Conservation (phyloP, 2,888 invertebrate genomes). For the Exocentrus adspersus region DNA sequence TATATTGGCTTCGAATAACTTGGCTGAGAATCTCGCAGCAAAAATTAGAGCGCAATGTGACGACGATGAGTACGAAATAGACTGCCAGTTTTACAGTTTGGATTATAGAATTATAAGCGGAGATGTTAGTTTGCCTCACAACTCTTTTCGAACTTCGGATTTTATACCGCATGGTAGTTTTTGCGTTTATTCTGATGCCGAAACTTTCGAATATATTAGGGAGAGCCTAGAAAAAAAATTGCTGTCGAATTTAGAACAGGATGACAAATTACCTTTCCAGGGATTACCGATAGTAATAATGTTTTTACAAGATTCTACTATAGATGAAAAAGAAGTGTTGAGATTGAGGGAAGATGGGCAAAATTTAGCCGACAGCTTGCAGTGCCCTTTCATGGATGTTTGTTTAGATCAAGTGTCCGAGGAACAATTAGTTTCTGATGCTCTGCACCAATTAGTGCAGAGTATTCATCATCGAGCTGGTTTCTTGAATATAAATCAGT, state of each 20-base stretch:
- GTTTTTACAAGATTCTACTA: conserved; percentile 85
- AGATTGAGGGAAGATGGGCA: conserved; percentile 89
- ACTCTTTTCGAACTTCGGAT: conserved; percentile 84
- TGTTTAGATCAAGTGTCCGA: conserved; percentile 74
- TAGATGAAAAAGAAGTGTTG: conserved; percentile 87
- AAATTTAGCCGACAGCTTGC: conserved; percentile 87
- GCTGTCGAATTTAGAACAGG: conserved; percentile 87
- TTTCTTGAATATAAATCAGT: conserved; percentile 76
- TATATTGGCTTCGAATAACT: conserved; percentile 85
- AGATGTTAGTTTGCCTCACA: conserved; percentile 81
- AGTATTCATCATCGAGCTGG: conserved; percentile 83
- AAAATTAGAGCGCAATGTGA: conserved; percentile 88
- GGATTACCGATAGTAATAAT: conserved; percentile 89
- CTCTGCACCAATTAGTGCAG: conserved; percentile 78
- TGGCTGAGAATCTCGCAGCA: conserved; percentile 87
- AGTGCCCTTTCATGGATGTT: conserved; percentile 87
- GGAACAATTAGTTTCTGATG: conserved; percentile 74
- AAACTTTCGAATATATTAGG: conserved; percentile 91
- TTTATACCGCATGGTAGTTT: conserved; percentile 92
- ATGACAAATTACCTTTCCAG: conserved; percentile 88
- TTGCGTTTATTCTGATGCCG: conserved; percentile 90
- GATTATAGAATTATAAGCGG: conserved; percentile 89
- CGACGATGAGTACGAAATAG: conserved; percentile 85
- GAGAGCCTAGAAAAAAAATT: conserved; percentile 92
- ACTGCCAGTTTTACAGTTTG: conserved; percentile 81